These are phyloP conservation scores for Lagodon rhomboides DNA, from an alignment of 2,797 vertebrate species.

Conservation along the genomic window DNA sequence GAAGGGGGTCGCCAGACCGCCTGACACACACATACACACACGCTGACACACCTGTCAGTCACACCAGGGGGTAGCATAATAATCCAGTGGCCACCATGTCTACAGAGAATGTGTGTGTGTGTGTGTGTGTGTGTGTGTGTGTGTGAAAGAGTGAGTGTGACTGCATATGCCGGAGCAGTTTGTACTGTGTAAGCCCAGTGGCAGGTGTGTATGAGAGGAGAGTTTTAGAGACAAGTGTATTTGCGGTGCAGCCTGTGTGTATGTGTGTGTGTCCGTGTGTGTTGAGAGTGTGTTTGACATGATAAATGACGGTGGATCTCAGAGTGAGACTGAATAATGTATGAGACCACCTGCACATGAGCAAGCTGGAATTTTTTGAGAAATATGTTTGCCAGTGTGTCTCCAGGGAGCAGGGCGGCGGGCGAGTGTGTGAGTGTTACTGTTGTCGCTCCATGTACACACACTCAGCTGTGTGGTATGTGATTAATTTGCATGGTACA, in stretches of 20 bases:
- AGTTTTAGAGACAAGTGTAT: conserved; percentile 54
- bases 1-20: conserved; percentile 60
- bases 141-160: conserved; percentile 22
- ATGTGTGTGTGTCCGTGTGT: conserved; percentile 11
- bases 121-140: conserved; percentile 24
- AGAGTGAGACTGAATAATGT: conserved; percentile 59
- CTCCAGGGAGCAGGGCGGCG: conserved; percentile 32
- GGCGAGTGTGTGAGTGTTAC: conserved; percentile 43
- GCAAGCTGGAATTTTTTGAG: conserved; percentile 41
- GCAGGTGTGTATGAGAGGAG: conserved; percentile 61
- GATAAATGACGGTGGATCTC: conserved; percentile 42
- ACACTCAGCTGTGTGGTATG: conserved; percentile 30
- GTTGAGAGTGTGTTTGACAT: conserved; percentile 19
- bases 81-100: conserved; percentile 64
- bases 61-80: conserved; percentile 59
- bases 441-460: conserved; percentile 12
- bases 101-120: conserved; percentile 29
- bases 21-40: conserved; percentile 56
- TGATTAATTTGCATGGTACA: conserved; percentile 43
- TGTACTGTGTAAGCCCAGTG: conserved; percentile 42
- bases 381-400: conserved; percentile 45
- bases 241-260: conserved; percentile 37
- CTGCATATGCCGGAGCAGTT: conserved; percentile 44
- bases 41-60: conserved; percentile 80
- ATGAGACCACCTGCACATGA: conserved; percentile 54